Base-by-base conservation (phyloP, 2,888 invertebrate species). In the Drosophila mulleri region DNA sequence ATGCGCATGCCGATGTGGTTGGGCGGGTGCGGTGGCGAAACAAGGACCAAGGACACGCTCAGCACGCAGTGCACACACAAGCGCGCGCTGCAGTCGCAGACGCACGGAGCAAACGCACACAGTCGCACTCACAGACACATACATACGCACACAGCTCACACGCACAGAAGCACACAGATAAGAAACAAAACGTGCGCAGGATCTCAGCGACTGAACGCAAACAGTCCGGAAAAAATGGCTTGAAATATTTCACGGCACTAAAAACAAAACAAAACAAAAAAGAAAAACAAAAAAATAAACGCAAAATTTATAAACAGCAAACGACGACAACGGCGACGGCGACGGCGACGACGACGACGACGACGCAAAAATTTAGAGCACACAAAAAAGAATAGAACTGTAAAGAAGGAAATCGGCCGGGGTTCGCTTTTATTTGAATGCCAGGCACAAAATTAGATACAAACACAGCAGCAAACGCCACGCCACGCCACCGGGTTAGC, bases 181-280 rank as follows among this genome's bases (percentile, higher is more conserved):
- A 88, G 78, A 78, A 80, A 65, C 71, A 89, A 84, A 73, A 72
- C 78, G 88, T 89, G 88, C 90, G 85, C 90, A 88, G 85, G 89
- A 89, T 89, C 69, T 86, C 83, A 75, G 83, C 75, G 75, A 80
- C 83, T 78, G 67, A 62, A 76, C 72, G 67, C 72, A 86, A 88
- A 89, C 88, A 86, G 87, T 78, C 78, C 88, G 88, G 85, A 89
- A 86, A 86, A 86, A 89, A 86, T 88, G 72, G 72, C 70, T 71
- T 70, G 75, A 78, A 86, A 86, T 88, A 86, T 88, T 89, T 88
- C 75, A 88, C 81, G 76, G 75, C 72, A 78, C 70, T 66, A 48
- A 65, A 75, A 80, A 67, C 59, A 65, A 78, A 72, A 75, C 54
- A 81, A 70, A 75, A 75, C 16, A 48, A 29, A 3, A 29, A 29